Percentiles rank a stretch among this genome's conserved stretches.
Conservation (phyloP, 1,140 invertebrate species). For the Eumeta japonica region DNA sequence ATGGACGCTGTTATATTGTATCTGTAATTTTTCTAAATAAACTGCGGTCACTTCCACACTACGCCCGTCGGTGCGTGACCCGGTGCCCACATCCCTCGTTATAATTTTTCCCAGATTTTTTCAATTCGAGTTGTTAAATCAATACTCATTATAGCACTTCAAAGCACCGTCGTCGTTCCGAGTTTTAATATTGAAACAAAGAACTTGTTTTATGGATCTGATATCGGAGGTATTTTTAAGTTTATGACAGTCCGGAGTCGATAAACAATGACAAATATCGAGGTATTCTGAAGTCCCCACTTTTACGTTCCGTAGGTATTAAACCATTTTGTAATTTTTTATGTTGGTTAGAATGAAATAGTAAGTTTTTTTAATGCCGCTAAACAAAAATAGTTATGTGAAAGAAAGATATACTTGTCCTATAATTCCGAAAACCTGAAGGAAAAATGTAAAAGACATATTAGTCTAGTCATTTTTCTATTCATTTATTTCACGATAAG, state of each 20-base stretch:
- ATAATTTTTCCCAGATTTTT: constrained; percentile 53
- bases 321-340: too few species aligned
- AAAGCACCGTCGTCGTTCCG: constrained; percentile 46
- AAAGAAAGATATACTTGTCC: too few species aligned
- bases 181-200: constrained; percentile 39
- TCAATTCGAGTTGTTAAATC: constrained; percentile 54
- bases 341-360: too few species aligned
- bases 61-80: constrained; percentile 12
- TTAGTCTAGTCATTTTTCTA: too few species aligned
- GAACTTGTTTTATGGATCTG: constrained; percentile 46
- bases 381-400: too few species aligned
- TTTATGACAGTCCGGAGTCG: constrained; percentile 36
- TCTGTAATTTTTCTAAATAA: neutral
- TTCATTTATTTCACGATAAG: constrained; percentile 14
- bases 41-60: constrained; percentile 23
- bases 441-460: too few species aligned
- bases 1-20: too few species aligned
- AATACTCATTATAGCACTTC: constrained; percentile 53
- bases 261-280: constrained; percentile 41
- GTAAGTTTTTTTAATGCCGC: too few species aligned
- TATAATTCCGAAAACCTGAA: too few species aligned
- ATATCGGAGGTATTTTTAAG: constrained; percentile 45
- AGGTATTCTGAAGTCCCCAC: too few species aligned
- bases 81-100: constrained; percentile 38
- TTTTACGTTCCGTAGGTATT: too few species aligned